A percentile compares a stretch with the other conserved stretches of the same genome.
Conservation (phyloP, 1,140 invertebrate species). For the Octopus bimaculoides region DNA sequence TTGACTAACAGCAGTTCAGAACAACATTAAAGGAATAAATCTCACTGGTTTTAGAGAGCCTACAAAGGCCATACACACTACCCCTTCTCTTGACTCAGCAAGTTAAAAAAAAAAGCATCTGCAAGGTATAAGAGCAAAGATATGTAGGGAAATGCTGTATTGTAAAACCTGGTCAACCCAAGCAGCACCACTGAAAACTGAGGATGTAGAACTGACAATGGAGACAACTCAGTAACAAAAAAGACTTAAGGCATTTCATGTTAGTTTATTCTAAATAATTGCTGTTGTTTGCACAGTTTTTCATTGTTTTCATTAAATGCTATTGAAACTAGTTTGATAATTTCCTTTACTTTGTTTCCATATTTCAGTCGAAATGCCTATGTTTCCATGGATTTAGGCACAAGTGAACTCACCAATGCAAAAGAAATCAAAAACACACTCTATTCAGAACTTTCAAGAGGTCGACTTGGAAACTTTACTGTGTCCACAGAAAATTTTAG, state of each 20-base stretch:
- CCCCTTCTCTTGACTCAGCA: too few relatives aligned
- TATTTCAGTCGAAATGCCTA: neutral
- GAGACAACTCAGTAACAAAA: neutral
- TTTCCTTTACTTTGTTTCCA: neutral
- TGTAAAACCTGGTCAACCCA: too few relatives aligned
- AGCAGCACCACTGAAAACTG: too few relatives aligned
- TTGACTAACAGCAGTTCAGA: too few relatives aligned
- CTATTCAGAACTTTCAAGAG: neutral
- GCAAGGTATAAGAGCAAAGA: too few relatives aligned
- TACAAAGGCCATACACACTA: too few relatives aligned
- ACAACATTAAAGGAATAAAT: too few relatives aligned
- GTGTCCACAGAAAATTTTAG: neutral
- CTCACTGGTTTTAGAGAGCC: too few relatives aligned
- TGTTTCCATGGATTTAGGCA: conserved; percentile 1
- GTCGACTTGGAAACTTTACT: conserved; percentile 3
- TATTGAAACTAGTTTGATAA: neutral
- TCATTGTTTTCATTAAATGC: neutral
- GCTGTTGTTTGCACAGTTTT: neutral
- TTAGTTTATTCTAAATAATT: neutral
- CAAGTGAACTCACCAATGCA: neutral
- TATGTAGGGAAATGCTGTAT: too few relatives aligned
- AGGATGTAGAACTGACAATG: too few relatives aligned
- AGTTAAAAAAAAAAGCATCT: too few relatives aligned
- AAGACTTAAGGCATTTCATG: neutral
- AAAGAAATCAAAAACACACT: neutral